Evolutionary conservation across 1,140 invertebrate genomes (phyloP).

Genomic region (Oreohelix idahoensis): DNA sequence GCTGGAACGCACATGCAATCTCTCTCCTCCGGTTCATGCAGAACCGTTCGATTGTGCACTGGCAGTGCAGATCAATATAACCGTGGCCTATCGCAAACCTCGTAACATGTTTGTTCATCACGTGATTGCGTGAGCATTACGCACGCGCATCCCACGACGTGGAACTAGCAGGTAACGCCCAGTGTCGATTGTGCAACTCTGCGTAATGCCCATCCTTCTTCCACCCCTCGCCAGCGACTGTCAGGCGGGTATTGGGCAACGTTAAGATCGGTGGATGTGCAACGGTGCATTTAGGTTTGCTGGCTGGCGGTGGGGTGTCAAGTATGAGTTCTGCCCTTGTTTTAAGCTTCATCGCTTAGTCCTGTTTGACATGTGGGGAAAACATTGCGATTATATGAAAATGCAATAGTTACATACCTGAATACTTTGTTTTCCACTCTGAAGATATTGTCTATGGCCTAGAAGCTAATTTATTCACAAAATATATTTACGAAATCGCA

Average conservation of each 20-base stretch:
- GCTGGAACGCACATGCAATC: neutral
- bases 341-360: too few relatives aligned
- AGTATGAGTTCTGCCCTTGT: too few relatives aligned
- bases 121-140: neutral
- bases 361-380: too few relatives aligned
- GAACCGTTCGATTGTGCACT: neutral
- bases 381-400: too few relatives aligned
- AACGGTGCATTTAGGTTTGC: constrained; percentile 5
- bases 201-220: neutral
- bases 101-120: neutral
- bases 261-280: neutral
- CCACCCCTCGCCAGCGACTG: neutral
- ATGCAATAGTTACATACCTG: too few relatives aligned
- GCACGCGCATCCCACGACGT: neutral
- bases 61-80: neutral
- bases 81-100: neutral
- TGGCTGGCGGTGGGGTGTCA: neutral
- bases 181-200: neutral
- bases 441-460: too few relatives aligned
- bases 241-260: neutral
- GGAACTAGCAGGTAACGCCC: neutral
- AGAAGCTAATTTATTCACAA: too few relatives aligned
- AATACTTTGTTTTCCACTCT: too few relatives aligned
- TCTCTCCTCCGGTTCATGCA: neutral
- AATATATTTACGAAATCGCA: too few relatives aligned